Base-by-base conservation (phyloP, 2,113 vertebrate species). In the Merops nubicus region DNA sequence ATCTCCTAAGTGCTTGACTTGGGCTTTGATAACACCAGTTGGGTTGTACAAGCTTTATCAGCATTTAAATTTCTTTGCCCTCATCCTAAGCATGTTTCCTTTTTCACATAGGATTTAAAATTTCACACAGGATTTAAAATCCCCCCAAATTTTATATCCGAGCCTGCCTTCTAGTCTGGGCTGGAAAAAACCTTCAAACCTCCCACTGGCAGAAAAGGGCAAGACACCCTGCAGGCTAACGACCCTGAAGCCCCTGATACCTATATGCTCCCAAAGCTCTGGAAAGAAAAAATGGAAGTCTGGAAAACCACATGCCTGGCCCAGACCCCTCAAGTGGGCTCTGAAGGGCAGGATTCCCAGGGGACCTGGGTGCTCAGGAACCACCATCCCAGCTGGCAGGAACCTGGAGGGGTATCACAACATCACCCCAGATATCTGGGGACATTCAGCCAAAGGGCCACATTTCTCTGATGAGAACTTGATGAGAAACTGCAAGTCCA, bases 61-160 rank as follows among this genome's bases (percentile, higher is more conserved):
- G 33, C 33, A 73, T 57, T 83, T 88, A 36, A 83, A 88, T 21
- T 23, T 31, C 64, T 83, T 63, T 51, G 50, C 29, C 38, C 59
- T 81, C 56, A 60, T 67, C 84, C 68, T 45, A 4, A 84, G 34
- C 3, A 0, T 0, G 0, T 26, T 5, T 65, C 17, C 29, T 67
- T 90, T 85, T 68, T 34, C 65, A 82, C 28, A 73, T 2, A 43
- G 36, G 26, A 72, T 72, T 94, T 76, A 16, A 84, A 95, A 70
- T 12, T 11, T 34, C 63, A 82, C 25, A 73, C 3, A 43, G n/a
- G 26, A 72, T 72, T 94, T 76, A 16, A 87, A 95, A 70, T 12
- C 11, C 3, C 9, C n/a, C 14, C 11, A 38, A 4, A 88, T 54
- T 70, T 85, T 62, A 72, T 18, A n/a, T 7, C 26, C n/a, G 10